Base-by-base conservation (phyloP, 2,888 invertebrate species). In the Papilio gigon region DNA sequence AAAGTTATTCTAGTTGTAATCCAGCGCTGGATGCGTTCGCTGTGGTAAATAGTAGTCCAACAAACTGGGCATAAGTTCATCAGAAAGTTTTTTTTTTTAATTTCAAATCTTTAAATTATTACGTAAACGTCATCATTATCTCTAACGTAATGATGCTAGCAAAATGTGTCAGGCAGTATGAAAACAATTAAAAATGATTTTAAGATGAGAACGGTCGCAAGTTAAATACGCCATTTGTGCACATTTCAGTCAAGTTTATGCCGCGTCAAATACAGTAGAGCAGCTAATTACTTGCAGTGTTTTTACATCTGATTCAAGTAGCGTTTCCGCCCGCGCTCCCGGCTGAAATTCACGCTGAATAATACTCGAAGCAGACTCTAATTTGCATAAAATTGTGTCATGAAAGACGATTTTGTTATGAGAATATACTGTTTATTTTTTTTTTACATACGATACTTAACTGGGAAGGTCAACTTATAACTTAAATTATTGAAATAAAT, bases 191-290 rank as follows among this genome's bases (percentile, higher is more conserved):
- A 30, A 53, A 30, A 17, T 27, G 9, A 27, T 47, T 47, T 47
- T 22, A 25, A 22, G 22, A 22, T 20, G 9, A 22, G 22, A 30
- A 50, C n/a, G 17, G 53, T 30, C 4, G 9, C 9, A 56, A 56
- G 9, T 30, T 56, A 59, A 35, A 35, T 22, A 14, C 33, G 6
- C 22, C 35, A 62, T 58, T 64, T 30, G 37, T 58, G 56, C 42
- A 61, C 33, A 64, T 64, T 66, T 42, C 27, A 27, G n/a, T 37
- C 61, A 59, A 53, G 63, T 42, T 62, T 70, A 58, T 22, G 20
- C 59, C 14, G 59, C 59, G 59, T 59, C 59, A 37, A 59, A 59
- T 59, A 59, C 59, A 59, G 35, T 20, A 8, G 12, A 33, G 59
- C 35, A 22, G 20, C 59, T 37, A 59, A 59, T 59, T 59, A 59